Conservation (phyloP, 2,888 invertebrate genomes). For the Melieria omissa region DNA sequence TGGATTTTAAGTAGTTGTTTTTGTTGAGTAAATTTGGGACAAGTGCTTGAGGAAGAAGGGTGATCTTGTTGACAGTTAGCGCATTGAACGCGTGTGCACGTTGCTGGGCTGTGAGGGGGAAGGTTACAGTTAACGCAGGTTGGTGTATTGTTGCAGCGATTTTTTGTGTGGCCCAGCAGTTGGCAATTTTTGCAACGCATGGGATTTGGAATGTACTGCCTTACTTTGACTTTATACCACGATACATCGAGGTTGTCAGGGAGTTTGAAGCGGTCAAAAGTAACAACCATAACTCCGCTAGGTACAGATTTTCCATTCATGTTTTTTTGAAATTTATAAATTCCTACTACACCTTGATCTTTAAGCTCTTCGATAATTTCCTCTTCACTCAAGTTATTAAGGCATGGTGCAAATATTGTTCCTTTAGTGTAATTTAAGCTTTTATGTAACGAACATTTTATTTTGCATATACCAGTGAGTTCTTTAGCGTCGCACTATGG, state of each 20-base stretch:
- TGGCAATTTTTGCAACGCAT: constrained; percentile 30
- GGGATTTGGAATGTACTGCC: constrained; percentile 20
- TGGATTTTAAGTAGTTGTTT: constrained; percentile 2
- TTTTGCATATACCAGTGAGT: too few relatives aligned
- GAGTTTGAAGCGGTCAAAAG: background rate
- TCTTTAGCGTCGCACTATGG: too few relatives aligned
- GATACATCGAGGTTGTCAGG: background rate
- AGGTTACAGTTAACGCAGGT: constrained; percentile 4
- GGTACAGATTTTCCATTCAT: background rate
- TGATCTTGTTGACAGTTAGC: background rate
- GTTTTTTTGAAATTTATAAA: constrained; percentile 10
- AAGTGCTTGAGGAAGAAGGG: background rate
- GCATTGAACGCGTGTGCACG: background rate
- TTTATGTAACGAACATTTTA: too few relatives aligned
- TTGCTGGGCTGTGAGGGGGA: background rate
- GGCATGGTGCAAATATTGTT: constrained; percentile 6
- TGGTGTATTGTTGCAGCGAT: constrained; percentile 15
- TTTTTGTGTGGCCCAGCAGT: constrained; percentile 31
- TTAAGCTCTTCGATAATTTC: constrained; percentile 14
- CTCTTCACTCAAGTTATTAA: background rate
- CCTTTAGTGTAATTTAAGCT: background rate
- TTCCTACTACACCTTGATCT: constrained; percentile 9
- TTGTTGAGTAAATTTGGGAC: background rate
- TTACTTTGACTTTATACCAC: constrained; percentile 22
- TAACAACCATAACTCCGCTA: constrained; percentile 5